phyloP scores from a whole-genome alignment of 2,888 invertebrate species.

The Melieria crassipennis region DNA sequence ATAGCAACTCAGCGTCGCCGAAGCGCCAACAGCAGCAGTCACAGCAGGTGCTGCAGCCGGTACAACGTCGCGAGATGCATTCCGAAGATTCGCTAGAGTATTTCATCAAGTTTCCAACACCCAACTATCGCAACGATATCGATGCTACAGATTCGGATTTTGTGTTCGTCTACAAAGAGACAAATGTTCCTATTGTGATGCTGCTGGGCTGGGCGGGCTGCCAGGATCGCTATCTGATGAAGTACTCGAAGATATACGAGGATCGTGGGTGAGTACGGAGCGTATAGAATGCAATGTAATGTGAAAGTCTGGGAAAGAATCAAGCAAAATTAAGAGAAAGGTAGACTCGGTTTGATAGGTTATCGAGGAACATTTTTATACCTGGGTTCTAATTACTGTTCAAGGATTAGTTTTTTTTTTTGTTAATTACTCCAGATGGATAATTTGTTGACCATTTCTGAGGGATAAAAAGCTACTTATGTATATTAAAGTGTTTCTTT shows the following conservation, averaged over 20 bases:
- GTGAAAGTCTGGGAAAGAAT: too few relatives aligned
- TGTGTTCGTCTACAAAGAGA: constrained; percentile 71
- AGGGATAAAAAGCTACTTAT: too few relatives aligned
- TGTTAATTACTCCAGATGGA: too few relatives aligned
- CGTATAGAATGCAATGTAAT: too few relatives aligned
- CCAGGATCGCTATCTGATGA: constrained; percentile 79
- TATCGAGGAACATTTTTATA: too few relatives aligned
- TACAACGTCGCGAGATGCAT: constrained; percentile 37
- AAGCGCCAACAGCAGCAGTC: constrained; percentile 23
- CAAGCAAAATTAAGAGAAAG: too few relatives aligned
- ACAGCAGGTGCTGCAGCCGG: constrained; percentile 25
- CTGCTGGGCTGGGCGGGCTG: constrained; percentile 85
- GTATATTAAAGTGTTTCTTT: too few relatives aligned
- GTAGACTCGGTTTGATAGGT: too few relatives aligned
- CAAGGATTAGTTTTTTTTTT: too few relatives aligned
- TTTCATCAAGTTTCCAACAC: constrained; percentile 72
- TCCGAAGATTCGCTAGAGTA: constrained; percentile 70
- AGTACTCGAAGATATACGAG: constrained; percentile 82
- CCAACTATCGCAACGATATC: constrained; percentile 65
- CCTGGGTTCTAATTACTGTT: too few relatives aligned
- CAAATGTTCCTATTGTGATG: constrained; percentile 75
- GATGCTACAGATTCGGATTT: constrained; percentile 65
- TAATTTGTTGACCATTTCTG: too few relatives aligned
- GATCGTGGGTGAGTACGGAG: constrained; percentile 72
- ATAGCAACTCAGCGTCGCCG: constrained; percentile 2